Conservation (phyloP, 2,888 invertebrate species). For the Rhagonycha fulva region DNA sequence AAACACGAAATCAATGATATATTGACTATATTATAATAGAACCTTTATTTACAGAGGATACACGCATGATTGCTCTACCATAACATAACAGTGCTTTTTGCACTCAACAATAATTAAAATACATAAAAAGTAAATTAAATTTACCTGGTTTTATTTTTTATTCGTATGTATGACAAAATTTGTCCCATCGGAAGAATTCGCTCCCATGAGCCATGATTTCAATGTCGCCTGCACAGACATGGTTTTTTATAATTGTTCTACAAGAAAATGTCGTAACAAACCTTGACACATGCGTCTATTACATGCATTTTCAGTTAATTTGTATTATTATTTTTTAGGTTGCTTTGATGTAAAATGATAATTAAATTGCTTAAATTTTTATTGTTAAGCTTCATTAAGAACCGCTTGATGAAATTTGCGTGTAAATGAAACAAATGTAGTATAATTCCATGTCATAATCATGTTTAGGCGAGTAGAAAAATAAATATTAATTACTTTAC, state of each 20-base stretch:
- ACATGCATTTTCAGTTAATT: slow-evolving; percentile 8
- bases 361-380: slow-evolving; percentile 19
- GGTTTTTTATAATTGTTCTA: background rate
- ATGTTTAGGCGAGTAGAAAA: background rate
- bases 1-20: slow-evolving; percentile 13
- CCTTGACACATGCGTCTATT: slow-evolving; percentile 14
- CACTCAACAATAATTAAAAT: slow-evolving; percentile 3
- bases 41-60: slow-evolving; percentile 17
- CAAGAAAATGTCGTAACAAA: slow-evolving; percentile 2
- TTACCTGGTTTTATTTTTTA: background rate
- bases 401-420: background rate
- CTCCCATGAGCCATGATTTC: background rate
- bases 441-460: background rate
- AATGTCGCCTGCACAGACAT: background rate
- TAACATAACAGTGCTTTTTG: slow-evolving; percentile 22
- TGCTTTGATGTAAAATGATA: slow-evolving; percentile 10
- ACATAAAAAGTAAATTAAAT: slow-evolving; percentile 8
- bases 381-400: background rate
- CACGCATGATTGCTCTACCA: slow-evolving; percentile 25
- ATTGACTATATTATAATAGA: slow-evolving; percentile 18
- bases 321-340: slow-evolving; percentile 8
- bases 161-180: background rate
- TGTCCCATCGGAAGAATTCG: background rate
- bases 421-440: background rate
- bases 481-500: background rate